phyloP scores from a whole-genome alignment of 2,113 vertebrate species.

The Tyto alba region DNA sequence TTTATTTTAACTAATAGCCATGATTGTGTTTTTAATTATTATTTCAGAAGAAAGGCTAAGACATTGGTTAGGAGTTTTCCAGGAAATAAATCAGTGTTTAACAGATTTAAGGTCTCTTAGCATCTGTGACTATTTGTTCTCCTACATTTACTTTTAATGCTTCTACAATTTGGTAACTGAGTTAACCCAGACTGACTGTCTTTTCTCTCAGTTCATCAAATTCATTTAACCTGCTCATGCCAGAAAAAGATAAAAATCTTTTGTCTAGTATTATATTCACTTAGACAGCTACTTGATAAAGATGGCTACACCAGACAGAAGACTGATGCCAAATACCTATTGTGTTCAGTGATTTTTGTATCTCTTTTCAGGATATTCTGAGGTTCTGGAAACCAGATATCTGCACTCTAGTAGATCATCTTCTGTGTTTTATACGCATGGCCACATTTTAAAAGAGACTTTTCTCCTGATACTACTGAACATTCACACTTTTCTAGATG shows the following conservation, averaged over 20 bases:
- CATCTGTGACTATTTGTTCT: slow-evolving; percentile 1
- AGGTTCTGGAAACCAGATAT: neutral
- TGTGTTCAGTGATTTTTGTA: neutral
- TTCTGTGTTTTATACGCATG: neutral
- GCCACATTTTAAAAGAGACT: neutral
- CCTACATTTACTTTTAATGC: neutral
- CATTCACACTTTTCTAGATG: neutral
- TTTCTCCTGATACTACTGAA: neutral
- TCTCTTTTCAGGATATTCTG: neutral
- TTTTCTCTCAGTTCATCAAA: slow-evolving; percentile 3
- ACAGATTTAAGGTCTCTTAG: slow-evolving; percentile 12
- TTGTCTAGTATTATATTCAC: neutral
- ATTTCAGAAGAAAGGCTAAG: neutral
- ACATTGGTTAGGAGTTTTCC: neutral
- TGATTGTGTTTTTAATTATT: neutral
- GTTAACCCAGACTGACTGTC: neutral
- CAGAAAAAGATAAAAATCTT: neutral
- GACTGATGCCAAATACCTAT: neutral
- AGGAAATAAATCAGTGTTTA: slow-evolving; percentile 5
- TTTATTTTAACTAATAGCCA: slow-evolving; percentile 1
- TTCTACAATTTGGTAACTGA: neutral
- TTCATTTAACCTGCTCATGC: neutral
- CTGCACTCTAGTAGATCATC: neutral
- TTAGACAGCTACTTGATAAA: neutral
- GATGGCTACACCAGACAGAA: neutral